phyloP scores from a whole-genome alignment of 2,113 vertebrate species.

The Ceyx margarethae region DNA sequence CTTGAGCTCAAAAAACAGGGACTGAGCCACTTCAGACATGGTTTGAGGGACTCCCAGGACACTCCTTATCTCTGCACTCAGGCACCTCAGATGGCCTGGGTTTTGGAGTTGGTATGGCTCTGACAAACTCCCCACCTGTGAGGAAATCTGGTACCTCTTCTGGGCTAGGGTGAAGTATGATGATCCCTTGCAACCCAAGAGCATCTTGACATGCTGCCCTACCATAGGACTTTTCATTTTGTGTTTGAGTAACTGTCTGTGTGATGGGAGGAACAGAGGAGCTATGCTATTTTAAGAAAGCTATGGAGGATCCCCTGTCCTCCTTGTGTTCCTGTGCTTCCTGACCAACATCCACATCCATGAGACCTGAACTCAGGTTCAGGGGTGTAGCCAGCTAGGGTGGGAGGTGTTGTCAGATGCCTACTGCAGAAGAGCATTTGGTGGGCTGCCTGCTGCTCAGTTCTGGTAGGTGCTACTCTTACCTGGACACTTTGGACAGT shows the following conservation, averaged over 20 bases:
- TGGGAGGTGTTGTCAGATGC: not conserved
- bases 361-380: not conserved
- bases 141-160: not conserved
- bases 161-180: not conserved
- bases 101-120: not conserved
- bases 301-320: not conserved
- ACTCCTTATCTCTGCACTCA: not conserved
- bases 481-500: accelerated
- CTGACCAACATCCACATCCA: not conserved
- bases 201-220: not conserved
- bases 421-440: not conserved
- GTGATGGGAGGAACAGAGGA: not conserved
- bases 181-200: not conserved
- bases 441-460: not conserved
- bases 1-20: not conserved
- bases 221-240: not conserved
- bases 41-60: not conserved
- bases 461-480: not conserved
- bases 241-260: not conserved
- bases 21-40: accelerated
- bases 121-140: not conserved
- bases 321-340: not conserved
- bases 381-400: not conserved
- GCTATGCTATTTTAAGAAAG: not conserved
- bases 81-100: not conserved